These are phyloP conservation scores for Alces alces DNA, from an alignment of 2,113 vertebrate genomes.

Conservation along the genomic window DNA sequence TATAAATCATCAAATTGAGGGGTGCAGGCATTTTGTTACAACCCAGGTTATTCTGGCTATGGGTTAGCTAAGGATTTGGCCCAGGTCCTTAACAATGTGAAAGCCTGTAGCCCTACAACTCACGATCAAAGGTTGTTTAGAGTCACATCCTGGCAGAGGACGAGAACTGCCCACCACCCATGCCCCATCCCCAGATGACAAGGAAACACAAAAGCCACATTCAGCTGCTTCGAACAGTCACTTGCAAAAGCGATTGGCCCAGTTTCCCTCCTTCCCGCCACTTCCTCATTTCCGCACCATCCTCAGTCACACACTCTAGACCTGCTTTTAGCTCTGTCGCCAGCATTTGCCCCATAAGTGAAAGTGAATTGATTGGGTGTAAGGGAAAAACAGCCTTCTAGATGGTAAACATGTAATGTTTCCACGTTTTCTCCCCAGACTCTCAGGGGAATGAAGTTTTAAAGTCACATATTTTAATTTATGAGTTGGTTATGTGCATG, in stretches of 20 bases:
- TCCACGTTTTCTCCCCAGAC: not conserved
- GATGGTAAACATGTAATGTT: not conserved
- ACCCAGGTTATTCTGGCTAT: not conserved
- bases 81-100: not conserved
- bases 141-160: not conserved
- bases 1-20: not conserved
- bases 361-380: not conserved
- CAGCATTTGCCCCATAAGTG: constrained; percentile 6
- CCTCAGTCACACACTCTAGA: not conserved
- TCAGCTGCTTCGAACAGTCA: not conserved
- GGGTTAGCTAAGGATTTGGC: not conserved
- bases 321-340: constrained; percentile 8
- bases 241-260: not conserved
- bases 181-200: not conserved
- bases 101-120: not conserved
- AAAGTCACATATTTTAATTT: not conserved
- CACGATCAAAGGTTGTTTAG: not conserved
- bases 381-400: not conserved
- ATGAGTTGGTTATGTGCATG: not conserved
- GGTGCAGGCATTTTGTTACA: not conserved
- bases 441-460: not conserved
- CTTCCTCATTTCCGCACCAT: not conserved
- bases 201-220: not conserved
- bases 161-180: not conserved
- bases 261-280: not conserved